These are phyloP conservation scores for Aphrophora alni DNA, from an alignment of 2,888 invertebrate genomes.

Conservation along the genomic window DNA sequence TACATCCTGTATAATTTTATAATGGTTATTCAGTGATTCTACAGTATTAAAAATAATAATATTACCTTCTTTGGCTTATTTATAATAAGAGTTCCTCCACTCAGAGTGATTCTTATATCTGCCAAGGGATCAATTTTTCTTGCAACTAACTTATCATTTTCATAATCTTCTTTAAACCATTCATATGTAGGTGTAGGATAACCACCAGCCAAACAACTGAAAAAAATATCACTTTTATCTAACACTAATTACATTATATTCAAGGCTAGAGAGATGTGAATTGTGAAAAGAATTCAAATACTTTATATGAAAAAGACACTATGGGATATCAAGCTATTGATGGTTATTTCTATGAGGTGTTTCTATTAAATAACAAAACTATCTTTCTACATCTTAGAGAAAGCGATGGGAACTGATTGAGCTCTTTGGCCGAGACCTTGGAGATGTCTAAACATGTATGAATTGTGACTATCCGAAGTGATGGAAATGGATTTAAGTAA, in stretches of 20 bases:
- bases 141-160: slow-evolving; percentile 76
- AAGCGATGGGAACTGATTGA: too few relatives aligned
- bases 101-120: slow-evolving; percentile 80
- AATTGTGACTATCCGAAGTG: too few relatives aligned
- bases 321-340: too few relatives aligned
- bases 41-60: not conserved
- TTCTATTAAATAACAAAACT: too few relatives aligned
- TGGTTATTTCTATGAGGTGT: too few relatives aligned
- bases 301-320: not conserved
- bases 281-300: slow-evolving; percentile 1
- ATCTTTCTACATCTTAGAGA: too few relatives aligned
- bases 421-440: too few relatives aligned
- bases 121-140: slow-evolving; percentile 77
- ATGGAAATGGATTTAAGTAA: too few relatives aligned
- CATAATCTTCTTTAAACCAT: slow-evolving; percentile 89
- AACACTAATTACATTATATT: not conserved
- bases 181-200: slow-evolving; percentile 89
- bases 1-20: too few relatives aligned
- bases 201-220: slow-evolving; percentile 81
- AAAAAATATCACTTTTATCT: slow-evolving; percentile 37
- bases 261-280: slow-evolving; percentile 13
- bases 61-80: slow-evolving; percentile 74
- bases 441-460: too few relatives aligned
- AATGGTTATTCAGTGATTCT: too few relatives aligned
- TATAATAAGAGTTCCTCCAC: slow-evolving; percentile 91